A percentile compares a stretch with the other conserved stretches of the same genome.
These are phyloP conservation scores for Tapera naevia DNA, from an alignment of 2,797 vertebrate genomes.

Conservation along the genomic window DNA sequence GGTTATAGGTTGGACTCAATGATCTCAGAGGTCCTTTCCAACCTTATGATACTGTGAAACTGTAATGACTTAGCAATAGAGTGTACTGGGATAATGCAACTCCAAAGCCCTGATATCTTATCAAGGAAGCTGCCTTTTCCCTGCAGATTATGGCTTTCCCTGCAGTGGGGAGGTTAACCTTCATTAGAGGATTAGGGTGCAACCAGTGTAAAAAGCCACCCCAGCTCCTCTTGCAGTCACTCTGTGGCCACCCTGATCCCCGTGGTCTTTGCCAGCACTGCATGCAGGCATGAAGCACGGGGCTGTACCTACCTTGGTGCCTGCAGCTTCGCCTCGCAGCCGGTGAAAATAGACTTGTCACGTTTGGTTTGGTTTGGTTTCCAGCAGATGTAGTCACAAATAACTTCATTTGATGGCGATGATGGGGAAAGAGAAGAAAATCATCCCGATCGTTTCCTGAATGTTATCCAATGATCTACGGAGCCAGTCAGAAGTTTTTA, in stretches of 20 bases:
- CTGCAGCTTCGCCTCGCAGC: neutral
- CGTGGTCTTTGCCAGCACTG: neutral
- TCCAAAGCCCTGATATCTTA: neutral
- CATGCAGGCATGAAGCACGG: neutral
- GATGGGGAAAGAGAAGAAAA: constrained; percentile 47
- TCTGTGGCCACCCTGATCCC: neutral
- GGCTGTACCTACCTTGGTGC: neutral
- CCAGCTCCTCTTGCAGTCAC: neutral
- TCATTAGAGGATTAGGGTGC: neutral
- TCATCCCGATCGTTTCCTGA: constrained; percentile 35
- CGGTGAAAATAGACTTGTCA: constrained; percentile 36
- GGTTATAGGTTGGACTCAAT: no score
- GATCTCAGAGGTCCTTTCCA: no score
- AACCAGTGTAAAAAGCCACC: neutral
- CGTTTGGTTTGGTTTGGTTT: constrained; percentile 44
- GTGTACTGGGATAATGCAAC: neutral
- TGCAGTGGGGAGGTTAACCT: neutral
- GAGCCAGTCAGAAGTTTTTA: constrained; percentile 1
- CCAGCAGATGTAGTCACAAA: constrained; percentile 41
- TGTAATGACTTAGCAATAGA: constrained; percentile 31
- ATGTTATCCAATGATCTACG: constrained; percentile 32
- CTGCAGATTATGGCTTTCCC: neutral
- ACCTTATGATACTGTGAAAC: no score
- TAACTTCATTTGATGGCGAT: constrained; percentile 36
- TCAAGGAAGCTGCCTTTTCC: neutral